Evolutionary conservation across 2,888 invertebrate species (phyloP).

Genomic region (Dryobota labecula): DNA sequence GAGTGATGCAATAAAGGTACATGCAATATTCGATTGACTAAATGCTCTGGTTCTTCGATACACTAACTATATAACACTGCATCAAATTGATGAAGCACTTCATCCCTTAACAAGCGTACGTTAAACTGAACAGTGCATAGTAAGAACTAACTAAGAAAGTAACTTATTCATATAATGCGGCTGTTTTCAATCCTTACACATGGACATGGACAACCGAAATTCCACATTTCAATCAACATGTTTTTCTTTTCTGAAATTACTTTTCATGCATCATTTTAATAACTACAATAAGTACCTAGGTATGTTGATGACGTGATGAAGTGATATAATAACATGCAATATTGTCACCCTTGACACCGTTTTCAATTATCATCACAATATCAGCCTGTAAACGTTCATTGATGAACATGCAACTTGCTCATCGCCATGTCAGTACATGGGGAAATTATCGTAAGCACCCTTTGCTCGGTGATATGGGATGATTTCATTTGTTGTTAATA

Average conservation of each 20-base stretch:
- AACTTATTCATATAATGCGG: too few relatives aligned
- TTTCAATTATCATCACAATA: conserved; percentile 8
- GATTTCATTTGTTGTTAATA: background rate
- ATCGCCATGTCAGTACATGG: background rate
- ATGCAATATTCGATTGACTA: background rate
- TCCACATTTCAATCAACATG: background rate
- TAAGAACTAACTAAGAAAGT: background rate
- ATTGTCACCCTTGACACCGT: conserved; percentile 22
- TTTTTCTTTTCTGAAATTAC: background rate
- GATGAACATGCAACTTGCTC: conserved; percentile 20
- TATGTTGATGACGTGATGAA: background rate
- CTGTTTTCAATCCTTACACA: background rate
- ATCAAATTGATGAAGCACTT: background rate
- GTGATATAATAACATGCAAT: conserved; percentile 5
- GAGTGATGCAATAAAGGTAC: background rate
- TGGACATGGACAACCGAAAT: too few relatives aligned
- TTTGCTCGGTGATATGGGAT: background rate
- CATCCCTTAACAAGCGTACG: background rate
- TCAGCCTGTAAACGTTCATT: background rate
- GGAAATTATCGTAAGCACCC: background rate
- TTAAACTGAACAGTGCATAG: background rate
- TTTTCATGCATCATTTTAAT: background rate
- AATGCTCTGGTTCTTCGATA: background rate
- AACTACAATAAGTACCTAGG: background rate
- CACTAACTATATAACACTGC: background rate